phyloP scores from a whole-genome alignment of 2,888 invertebrate species.

The Ichneumon xanthorius region DNA sequence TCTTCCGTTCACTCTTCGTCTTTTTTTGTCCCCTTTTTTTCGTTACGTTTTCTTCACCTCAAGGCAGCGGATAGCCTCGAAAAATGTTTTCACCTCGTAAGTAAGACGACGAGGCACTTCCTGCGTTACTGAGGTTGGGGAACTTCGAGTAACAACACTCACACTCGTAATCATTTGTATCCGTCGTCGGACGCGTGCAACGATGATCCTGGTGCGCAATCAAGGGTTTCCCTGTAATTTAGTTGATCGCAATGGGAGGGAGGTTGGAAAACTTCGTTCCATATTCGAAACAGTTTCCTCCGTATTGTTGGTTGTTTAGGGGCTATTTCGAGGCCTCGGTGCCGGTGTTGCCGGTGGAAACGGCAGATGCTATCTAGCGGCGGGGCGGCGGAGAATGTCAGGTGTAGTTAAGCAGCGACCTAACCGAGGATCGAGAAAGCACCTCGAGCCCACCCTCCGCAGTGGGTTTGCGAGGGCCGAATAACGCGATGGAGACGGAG shows the following conservation, averaged over 20 bases:
- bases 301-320: conserved; percentile 6
- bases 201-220: too few relatives aligned
- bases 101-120: conserved; percentile 12
- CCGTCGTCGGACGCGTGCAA: too few relatives aligned
- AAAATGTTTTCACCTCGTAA: conserved; percentile 42
- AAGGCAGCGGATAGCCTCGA: background rate
- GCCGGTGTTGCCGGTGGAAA: conserved; percentile 12
- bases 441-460: conserved; percentile 18
- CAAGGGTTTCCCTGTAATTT: too few relatives aligned
- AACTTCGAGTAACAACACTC: background rate
- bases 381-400: conserved; percentile 62
- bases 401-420: conserved; percentile 68
- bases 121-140: background rate
- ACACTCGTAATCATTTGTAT: too few relatives aligned
- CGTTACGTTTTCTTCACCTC: conserved; percentile 18
- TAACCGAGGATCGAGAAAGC: conserved; percentile 33
- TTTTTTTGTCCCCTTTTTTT: conserved; percentile 10
- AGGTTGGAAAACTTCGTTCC: background rate
- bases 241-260: background rate
- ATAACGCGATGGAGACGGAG: background rate
- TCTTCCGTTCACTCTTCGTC: conserved; percentile 16
- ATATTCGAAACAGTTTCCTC: background rate
- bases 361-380: conserved; percentile 51
- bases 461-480: conserved; percentile 24
- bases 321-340: conserved; percentile 4